Evolutionary conservation across 2,113 vertebrate genomes (phyloP), one percentile per base, ranked within the genome.

Genomic region (Excalfactoria chinensis): DNA sequence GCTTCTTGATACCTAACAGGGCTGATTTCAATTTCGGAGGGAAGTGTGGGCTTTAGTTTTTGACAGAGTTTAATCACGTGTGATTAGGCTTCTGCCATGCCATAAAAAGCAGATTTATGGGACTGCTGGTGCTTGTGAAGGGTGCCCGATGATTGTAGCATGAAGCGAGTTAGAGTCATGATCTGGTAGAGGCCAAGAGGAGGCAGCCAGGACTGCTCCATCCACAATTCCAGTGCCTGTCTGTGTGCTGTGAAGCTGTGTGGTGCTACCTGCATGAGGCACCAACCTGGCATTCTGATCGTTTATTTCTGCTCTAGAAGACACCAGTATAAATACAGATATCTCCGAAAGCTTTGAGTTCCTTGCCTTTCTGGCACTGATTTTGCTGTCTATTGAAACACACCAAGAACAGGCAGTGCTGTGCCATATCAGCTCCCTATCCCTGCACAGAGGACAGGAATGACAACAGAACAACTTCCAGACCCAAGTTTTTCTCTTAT

Each of bases 161-260:
- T 64, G 68, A 79, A 71, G 26, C 49, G 53, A 32, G n/a, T 62
- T 86, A n/a, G 44, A 66, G 69, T 40, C 3, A 0, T 69, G 60
- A 63, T 15, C 37, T 5, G 35, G 35, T 67, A 28, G 53, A 74
- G 76, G 28, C 35, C 21, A 44, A 68, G 77, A 69, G 70, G 46
- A 58, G 58, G 20, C 25, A 84, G 35, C 2, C 1, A 2, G 53
- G 35, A 25, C 35, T 5, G 26, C 15, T 26, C 37, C 35, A 6
- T 22, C 34, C 7, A 30, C 7, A 48, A 40, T 49, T 7, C 37
- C n/a, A 20, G 35, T 56, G 28, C 28, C 28, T 35, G 8, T 74
- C 12, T 1, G 0, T 5, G 12, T 76, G 49, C 63, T 5, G 0
- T 23, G 34, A 37, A 34, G 58, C 41, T 0, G 0, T 1, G 1